Percentiles rank a stretch among this genome's conserved stretches.
Conservation (phyloP, 1,140 invertebrate genomes). For the Philaenus spumarius region DNA sequence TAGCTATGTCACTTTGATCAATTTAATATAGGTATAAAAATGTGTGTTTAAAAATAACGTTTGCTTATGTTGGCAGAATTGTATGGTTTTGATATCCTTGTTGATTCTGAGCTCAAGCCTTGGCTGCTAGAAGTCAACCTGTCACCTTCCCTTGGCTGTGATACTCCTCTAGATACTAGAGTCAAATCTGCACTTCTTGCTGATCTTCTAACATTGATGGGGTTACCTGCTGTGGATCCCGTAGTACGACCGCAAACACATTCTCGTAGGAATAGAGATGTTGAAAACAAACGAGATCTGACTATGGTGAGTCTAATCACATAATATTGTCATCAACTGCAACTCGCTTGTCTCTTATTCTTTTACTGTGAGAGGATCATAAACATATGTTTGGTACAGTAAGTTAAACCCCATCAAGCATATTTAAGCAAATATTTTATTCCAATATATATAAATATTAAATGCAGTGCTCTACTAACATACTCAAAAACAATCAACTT, state of each 20-base stretch:
- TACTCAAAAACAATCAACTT: too few relatives aligned
- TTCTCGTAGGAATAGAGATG: not conserved
- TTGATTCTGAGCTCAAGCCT: slow-evolving; percentile 85
- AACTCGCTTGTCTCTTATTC: too few relatives aligned
- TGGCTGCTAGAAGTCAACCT: slow-evolving; percentile 93
- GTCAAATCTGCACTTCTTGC: slow-evolving; percentile 87
- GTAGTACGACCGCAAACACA: slow-evolving; percentile 38
- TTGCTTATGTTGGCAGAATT: slow-evolving; percentile 58
- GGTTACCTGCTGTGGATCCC: slow-evolving; percentile 72
- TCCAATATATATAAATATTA: too few relatives aligned
- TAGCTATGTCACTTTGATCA: too few relatives aligned
- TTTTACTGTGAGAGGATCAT: too few relatives aligned
- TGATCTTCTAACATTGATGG: slow-evolving; percentile 84
- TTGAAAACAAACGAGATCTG: not conserved
- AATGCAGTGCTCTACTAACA: too few relatives aligned
- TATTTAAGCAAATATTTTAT: too few relatives aligned
- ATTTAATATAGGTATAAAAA: too few relatives aligned
- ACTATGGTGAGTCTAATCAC: not conserved
- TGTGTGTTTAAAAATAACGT: too few relatives aligned
- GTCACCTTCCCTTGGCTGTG: slow-evolving; percentile 88
- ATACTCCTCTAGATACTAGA: slow-evolving; percentile 84
- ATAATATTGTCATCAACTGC: too few relatives aligned
- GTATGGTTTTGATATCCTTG: slow-evolving; percentile 93
- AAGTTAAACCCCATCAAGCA: too few relatives aligned
- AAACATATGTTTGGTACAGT: too few relatives aligned